A percentile compares a stretch with the other conserved stretches of the same genome.
Evolutionary conservation across 2,113 vertebrate species (phyloP).

Genomic region (Rhodinocichla rosea): DNA sequence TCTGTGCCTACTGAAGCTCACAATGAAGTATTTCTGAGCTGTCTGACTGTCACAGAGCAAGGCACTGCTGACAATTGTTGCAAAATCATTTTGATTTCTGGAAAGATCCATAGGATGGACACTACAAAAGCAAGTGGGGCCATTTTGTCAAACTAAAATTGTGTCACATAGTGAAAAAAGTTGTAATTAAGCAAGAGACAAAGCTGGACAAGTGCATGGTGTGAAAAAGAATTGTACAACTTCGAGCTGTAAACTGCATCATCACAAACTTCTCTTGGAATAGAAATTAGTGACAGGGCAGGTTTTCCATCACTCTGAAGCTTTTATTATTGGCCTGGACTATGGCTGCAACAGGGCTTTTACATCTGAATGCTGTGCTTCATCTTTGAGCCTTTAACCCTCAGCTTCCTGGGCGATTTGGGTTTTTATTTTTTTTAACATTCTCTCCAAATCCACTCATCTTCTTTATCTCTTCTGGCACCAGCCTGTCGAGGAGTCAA

Average conservation of each 20-base stretch:
- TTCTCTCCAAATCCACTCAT: not conserved
- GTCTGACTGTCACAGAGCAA: not conserved
- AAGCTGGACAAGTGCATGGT: not conserved
- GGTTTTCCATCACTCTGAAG: not conserved
- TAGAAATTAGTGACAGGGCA: not conserved
- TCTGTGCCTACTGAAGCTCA: not conserved
- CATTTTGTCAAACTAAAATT: not conserved
- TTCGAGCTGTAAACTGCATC: not conserved
- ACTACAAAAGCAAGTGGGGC: not conserved
- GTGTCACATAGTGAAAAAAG: fast-evolving
- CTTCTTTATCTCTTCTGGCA: not conserved
- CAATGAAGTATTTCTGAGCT: not conserved
- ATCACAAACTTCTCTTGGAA: not conserved
- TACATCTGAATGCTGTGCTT: not conserved
- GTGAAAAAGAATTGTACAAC: not conserved
- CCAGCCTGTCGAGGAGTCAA: fast-evolving
- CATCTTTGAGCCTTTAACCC: not conserved
- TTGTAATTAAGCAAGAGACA: not conserved
- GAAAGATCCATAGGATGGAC: not conserved
- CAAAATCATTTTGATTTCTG: not conserved
- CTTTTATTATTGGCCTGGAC: not conserved
- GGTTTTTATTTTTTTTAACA: not conserved
- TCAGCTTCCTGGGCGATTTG: not conserved
- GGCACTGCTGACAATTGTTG: not conserved
- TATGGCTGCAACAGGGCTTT: not conserved